Conservation (phyloP, 2,888 invertebrate species). For the Orthosia cruda region DNA sequence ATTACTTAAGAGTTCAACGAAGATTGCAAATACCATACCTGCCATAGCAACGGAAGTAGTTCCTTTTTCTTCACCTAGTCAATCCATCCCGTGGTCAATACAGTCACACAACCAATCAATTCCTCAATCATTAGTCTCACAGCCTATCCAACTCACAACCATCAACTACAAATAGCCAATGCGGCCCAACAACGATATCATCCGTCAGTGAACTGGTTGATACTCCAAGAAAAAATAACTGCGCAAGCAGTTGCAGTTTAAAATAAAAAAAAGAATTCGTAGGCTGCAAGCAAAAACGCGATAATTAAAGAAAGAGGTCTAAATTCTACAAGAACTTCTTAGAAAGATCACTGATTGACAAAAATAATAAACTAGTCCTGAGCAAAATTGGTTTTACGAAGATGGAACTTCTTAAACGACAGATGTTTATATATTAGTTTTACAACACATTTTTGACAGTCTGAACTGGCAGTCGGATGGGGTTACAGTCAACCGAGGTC, state of each 20-base stretch:
- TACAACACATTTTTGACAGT: too few species aligned
- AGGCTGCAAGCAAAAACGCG: not conserved
- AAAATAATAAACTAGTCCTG: not conserved
- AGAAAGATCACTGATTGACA: not conserved
- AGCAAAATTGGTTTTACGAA: conserved; percentile 1
- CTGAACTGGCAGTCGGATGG: too few species aligned
- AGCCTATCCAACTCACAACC: not conserved
- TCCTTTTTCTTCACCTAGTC: not conserved
- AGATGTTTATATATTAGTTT: too few species aligned
- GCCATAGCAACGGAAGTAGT: not conserved
- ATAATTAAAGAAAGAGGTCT: conserved; percentile 4
- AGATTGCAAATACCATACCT: not conserved
- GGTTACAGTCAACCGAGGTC: too few species aligned
- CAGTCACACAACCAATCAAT: not conserved
- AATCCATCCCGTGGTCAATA: not conserved
- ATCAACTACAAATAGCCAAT: not conserved
- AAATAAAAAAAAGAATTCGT: conserved; percentile 2
- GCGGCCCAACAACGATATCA: not conserved
- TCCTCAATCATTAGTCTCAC: not conserved
- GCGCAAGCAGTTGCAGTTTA: not conserved
- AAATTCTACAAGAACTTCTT: not conserved
- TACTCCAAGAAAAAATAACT: conserved; percentile 6
- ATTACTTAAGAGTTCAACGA: not conserved
- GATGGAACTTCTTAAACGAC: not conserved
- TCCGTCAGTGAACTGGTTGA: not conserved